Evolutionary conservation across 2,888 invertebrate species (phyloP).

Genomic region (Elegia similella): DNA sequence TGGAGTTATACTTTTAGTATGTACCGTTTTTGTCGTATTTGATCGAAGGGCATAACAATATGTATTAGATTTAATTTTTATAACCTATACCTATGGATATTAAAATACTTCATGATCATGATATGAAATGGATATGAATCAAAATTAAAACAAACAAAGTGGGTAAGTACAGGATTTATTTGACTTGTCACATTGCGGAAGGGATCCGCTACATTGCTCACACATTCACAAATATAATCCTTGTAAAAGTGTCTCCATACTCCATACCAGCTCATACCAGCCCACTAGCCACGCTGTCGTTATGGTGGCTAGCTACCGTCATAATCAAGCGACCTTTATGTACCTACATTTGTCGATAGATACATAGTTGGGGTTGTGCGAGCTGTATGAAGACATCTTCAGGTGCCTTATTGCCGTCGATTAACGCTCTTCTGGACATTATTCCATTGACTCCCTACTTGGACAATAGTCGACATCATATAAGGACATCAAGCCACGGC

Average conservation of each 20-base stretch:
- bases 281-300: not conserved
- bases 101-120: too few species aligned
- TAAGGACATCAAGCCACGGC: not conserved
- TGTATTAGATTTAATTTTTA: too few species aligned
- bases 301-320: too few species aligned
- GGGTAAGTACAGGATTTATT: slow-evolving; percentile 3
- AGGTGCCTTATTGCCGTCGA: not conserved
- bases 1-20: too few species aligned
- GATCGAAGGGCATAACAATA: too few species aligned
- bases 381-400: not conserved
- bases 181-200: slow-evolving; percentile 3
- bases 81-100: too few species aligned
- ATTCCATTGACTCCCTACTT: not conserved
- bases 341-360: too few species aligned
- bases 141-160: slow-evolving; percentile 1
- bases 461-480: not conserved
- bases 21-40: too few species aligned
- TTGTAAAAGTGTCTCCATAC: not conserved
- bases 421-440: not conserved
- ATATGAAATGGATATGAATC: too few species aligned
- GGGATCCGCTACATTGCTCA: not conserved
- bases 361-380: not conserved
- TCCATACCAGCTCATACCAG: not conserved
- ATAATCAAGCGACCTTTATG: too few species aligned
- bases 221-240: not conserved